Base-by-base conservation (phyloP, 2,113 vertebrate species). In the Phasianus colchicus region DNA sequence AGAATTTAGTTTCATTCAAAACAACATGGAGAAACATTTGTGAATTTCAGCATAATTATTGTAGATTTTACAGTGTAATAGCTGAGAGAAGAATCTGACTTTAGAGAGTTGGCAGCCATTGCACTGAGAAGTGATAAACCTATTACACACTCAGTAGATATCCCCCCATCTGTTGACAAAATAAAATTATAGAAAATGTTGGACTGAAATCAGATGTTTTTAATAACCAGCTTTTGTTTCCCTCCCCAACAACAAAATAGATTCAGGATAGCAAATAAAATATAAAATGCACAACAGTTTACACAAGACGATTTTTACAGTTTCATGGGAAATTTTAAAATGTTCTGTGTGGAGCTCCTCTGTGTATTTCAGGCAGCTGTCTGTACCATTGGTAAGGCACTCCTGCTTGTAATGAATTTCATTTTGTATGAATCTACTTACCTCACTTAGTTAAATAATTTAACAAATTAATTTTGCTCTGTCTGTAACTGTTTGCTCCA, bases 151-250 rank as follows among this genome's bases (percentile, higher is more conserved):
- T 93, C 72, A 61, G 65, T 86, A 78, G 78, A 57, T 77, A 77
- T 70, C 30, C 79, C 47, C 76, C 85, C 91, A 94, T 93, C 90
- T 96, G 90, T 50, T 96, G 86, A 89, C 86, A 93, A 94, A 94
- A 79, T 52, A 67, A 92, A 78, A 94, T 88, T 72, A 82, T 75
- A 90, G 73, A 84, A 93, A 92, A 81, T 8, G n/a, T 78, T 95
- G 79, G 72, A 88, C 40, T 75, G n/a, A 94, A 94, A 88, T 92
- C 36, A 90, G 72, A 57, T 69, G 72, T 34, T 91, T 92, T 92
- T 91, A 90, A 85, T 93, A 95, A 92, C 42, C 63, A 58, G 55
- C 36, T 85, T 90, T 89, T 14, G n/a, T 64, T 63, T 82, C 42
- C 18, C 19, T 17, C 24, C 34, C 11, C 30, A 61, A 63, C 73